Evolutionary conservation across 2,113 vertebrate species (phyloP).

Genomic region (Catagonus wagneri): DNA sequence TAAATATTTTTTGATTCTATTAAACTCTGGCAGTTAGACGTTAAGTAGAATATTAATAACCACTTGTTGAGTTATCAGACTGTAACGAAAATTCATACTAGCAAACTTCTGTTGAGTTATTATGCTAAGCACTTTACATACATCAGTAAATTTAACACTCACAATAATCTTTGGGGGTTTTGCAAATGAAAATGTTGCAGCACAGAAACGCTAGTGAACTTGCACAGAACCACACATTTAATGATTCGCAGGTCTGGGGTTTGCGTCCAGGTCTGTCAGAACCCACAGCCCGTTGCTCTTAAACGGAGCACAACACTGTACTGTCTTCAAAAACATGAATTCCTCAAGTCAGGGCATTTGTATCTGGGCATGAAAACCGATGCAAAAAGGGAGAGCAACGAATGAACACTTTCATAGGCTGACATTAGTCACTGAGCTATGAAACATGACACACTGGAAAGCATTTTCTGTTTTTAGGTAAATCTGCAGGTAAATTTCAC

Average conservation of each 20-base stretch:
- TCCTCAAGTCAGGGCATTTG: neutral
- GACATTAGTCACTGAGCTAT: neutral
- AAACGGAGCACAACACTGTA: neutral
- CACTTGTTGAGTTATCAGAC: neutral
- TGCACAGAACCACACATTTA: neutral
- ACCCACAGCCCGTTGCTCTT: neutral
- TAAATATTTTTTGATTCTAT: neutral
- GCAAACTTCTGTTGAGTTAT: neutral
- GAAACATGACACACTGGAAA: neutral
- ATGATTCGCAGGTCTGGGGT: neutral
- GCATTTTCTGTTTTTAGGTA: neutral
- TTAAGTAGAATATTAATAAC: slow-evolving; percentile 42
- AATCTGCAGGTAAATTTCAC: neutral
- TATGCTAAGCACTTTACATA: neutral
- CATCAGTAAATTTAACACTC: slow-evolving; percentile 16
- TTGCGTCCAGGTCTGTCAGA: slow-evolving; percentile 5
- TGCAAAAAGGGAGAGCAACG: neutral
- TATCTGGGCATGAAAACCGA: neutral
- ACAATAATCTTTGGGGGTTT: neutral
- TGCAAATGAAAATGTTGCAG: slow-evolving; percentile 34
- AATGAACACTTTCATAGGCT: neutral
- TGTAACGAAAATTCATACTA: slow-evolving; percentile 39
- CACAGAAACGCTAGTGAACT: neutral
- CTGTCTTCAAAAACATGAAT: neutral
- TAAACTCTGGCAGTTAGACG: neutral